phyloP scores from a whole-genome alignment of 2,797 vertebrate genomes.

The Megaceryle alcyon region DNA sequence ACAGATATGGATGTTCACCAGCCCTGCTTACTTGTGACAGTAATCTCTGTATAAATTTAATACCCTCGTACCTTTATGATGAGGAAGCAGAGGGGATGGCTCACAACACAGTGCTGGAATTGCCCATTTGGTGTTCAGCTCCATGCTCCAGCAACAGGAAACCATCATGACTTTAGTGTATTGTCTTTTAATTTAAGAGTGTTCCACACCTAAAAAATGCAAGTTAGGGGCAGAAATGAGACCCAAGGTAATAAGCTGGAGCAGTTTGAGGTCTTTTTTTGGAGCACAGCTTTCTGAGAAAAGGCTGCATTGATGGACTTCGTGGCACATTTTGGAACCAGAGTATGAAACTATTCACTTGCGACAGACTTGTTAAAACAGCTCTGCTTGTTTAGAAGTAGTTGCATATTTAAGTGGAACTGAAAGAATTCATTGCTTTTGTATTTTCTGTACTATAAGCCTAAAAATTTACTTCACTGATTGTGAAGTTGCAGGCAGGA shows the following conservation, averaged over 20 bases:
- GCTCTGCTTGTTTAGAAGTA: background rate
- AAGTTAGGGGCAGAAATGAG: background rate
- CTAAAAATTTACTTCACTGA: background rate
- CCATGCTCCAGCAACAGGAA: background rate
- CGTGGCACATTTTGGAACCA: background rate
- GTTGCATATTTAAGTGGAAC: background rate
- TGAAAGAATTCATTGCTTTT: background rate
- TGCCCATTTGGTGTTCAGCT: background rate
- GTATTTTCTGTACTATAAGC: background rate
- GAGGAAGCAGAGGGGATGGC: background rate
- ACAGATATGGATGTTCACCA: background rate
- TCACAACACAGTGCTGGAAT: background rate
- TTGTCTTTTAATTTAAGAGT: background rate
- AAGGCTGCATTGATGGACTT: background rate
- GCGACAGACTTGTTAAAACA: background rate
- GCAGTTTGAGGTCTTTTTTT: background rate
- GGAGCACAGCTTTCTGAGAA: background rate
- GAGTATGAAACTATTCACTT: background rate
- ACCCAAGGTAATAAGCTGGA: background rate
- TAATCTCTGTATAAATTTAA: background rate
- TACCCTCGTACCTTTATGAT: background rate
- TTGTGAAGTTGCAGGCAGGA: background rate
- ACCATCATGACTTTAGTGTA: background rate
- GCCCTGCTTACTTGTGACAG: accelerated
- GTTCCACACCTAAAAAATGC: background rate